phyloP scores from a whole-genome alignment of 2,797 vertebrate species.

The Sciurus vulgaris region DNA sequence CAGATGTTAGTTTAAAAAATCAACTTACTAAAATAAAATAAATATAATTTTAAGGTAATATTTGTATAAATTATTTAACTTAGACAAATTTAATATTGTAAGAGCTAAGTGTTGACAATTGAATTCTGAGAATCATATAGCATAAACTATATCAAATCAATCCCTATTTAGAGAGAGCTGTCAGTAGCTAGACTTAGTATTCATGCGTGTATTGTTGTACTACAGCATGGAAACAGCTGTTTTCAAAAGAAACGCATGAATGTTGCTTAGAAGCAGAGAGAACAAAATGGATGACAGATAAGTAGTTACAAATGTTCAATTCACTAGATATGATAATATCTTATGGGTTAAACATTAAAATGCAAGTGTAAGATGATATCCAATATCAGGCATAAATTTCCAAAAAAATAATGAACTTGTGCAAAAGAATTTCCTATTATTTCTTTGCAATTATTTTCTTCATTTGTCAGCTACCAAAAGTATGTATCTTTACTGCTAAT shows the following conservation, averaged over 20 bases:
- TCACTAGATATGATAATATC: background rate
- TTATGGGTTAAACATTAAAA: background rate
- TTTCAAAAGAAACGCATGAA: background rate
- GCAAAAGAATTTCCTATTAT: background rate
- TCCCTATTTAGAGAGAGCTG: background rate
- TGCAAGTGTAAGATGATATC: background rate
- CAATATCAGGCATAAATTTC: background rate
- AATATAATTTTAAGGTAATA: background rate
- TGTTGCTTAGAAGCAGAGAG: background rate
- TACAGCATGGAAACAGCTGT: background rate
- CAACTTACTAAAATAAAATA: background rate
- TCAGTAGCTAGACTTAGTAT: background rate
- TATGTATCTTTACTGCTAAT: background rate
- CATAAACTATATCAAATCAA: background rate
- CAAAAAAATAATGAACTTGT: background rate
- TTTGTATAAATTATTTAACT: background rate
- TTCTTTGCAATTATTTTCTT: background rate
- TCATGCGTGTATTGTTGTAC: background rate
- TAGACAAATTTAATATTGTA: background rate
- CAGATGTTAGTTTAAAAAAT: background rate
- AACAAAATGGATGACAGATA: background rate
- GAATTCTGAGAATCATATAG: background rate
- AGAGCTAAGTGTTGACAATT: background rate
- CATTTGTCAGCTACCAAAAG: background rate
- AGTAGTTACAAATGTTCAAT: background rate